Percentiles rank a stretch among this genome's conserved stretches.
Conservation (phyloP, 2,797 vertebrate genomes). For the Xiphophorus birchmanni region DNA sequence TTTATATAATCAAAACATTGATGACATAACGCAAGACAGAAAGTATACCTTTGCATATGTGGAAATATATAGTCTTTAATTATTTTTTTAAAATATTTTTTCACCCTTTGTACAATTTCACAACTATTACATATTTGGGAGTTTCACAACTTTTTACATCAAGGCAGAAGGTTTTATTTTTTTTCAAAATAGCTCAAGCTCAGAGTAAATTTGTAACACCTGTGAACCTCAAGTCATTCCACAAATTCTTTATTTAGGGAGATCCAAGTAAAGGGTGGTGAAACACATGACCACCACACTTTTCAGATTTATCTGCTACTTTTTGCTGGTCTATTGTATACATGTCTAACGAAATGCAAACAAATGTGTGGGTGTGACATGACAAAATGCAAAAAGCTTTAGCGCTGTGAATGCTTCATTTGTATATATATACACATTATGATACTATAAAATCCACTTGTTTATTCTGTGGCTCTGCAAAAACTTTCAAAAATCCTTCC, state of each 20-base stretch:
- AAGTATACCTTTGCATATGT: not conserved
- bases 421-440: not conserved
- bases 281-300: not conserved
- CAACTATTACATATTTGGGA: not conserved
- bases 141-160: not conserved
- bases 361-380: not conserved
- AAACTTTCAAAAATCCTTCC: not conserved
- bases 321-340: not conserved
- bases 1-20: not conserved
- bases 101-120: not conserved
- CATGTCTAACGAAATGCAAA: not conserved
- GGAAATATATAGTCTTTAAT: not conserved
- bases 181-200: not conserved
- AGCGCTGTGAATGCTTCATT: not conserved
- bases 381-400: not conserved
- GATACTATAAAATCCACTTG: not conserved
- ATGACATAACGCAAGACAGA: not conserved
- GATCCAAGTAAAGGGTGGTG: not conserved
- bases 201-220: not conserved
- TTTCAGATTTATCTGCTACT: not conserved
- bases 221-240: not conserved
- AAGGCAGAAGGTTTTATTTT: not conserved
- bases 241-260: not conserved
- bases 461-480: not conserved
- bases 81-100: not conserved